These are phyloP conservation scores for Neodontobutis hainanensis DNA, from an alignment of 2,113 vertebrate genomes.

Conservation along the genomic window DNA sequence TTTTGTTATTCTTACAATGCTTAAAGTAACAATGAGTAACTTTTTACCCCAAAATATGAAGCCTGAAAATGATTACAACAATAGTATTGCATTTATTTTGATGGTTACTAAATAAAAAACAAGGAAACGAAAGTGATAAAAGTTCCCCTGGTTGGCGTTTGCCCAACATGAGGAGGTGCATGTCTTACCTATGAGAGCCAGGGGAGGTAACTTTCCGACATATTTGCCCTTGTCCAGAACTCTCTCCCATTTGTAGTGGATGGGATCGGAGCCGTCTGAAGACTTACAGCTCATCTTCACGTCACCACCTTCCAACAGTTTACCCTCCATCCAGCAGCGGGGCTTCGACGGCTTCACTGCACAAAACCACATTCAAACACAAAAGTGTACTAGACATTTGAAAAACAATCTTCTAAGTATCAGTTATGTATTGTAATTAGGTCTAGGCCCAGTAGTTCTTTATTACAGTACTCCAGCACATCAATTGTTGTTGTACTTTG, in stretches of 20 bases:
- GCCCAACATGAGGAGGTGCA: background rate
- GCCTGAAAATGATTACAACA: too few species aligned
- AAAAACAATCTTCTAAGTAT: too few species aligned
- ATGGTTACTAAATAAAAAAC: too few species aligned
- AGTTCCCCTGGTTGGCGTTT: too few species aligned
- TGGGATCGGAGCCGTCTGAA: conserved; percentile 85
- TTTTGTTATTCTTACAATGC: too few species aligned
- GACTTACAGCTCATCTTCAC: conserved; percentile 88
- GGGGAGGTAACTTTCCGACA: conserved; percentile 78
- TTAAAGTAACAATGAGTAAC: too few species aligned
- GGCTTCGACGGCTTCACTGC: conserved; percentile 92
- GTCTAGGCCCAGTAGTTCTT: too few species aligned
- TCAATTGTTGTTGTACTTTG: background rate
- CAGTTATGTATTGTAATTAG: too few species aligned
- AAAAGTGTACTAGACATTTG: too few species aligned
- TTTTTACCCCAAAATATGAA: too few species aligned
- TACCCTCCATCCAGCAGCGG: conserved; percentile 89
- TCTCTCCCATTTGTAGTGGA: conserved; percentile 88
- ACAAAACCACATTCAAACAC: background rate
- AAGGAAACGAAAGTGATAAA: background rate
- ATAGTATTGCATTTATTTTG: too few species aligned
- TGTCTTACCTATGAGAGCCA: conserved; percentile 83
- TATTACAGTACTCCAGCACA: too few species aligned
- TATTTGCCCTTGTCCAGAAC: conserved; percentile 79
- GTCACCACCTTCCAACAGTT: conserved; percentile 83